Evolutionary conservation across 2,113 vertebrate species (phyloP).

Genomic region (Peromyscus californicus): DNA sequence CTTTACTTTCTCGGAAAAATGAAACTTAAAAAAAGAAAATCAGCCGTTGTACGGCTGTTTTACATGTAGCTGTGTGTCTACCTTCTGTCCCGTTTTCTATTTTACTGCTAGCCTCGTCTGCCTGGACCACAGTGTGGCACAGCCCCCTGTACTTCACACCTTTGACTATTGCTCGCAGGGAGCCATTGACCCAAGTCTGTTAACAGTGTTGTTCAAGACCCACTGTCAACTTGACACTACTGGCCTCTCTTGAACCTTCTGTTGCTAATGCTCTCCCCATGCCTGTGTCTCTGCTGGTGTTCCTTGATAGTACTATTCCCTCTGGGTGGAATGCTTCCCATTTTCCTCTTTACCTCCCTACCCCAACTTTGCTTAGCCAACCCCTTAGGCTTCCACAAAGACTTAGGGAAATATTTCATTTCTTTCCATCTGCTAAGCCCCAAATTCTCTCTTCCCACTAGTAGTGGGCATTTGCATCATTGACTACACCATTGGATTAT

Average conservation of each 20-base stretch:
- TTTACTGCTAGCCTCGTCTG: not conserved
- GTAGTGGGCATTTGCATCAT: not conserved
- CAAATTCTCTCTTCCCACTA: not conserved
- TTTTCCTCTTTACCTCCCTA: not conserved
- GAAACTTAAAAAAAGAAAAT: not conserved
- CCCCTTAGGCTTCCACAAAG: not conserved
- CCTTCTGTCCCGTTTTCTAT: not conserved
- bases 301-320: not conserved
- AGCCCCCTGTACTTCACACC: not conserved
- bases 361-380: not conserved
- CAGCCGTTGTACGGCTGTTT: not conserved
- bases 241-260: not conserved
- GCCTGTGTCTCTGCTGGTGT: not conserved
- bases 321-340: not conserved
- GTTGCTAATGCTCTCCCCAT: not conserved
- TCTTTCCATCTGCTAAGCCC: not conserved
- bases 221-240: not conserved
- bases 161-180: not conserved
- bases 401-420: not conserved
- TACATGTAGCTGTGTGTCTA: not conserved
- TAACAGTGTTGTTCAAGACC: not conserved
- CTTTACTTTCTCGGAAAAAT: not conserved
- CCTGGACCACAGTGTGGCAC: not conserved
- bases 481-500: not conserved
- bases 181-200: not conserved